Evolutionary conservation across 2,888 invertebrate species (phyloP), one percentile per base, ranked within the genome.

Genomic region (Meiosimyza decipiens): DNA sequence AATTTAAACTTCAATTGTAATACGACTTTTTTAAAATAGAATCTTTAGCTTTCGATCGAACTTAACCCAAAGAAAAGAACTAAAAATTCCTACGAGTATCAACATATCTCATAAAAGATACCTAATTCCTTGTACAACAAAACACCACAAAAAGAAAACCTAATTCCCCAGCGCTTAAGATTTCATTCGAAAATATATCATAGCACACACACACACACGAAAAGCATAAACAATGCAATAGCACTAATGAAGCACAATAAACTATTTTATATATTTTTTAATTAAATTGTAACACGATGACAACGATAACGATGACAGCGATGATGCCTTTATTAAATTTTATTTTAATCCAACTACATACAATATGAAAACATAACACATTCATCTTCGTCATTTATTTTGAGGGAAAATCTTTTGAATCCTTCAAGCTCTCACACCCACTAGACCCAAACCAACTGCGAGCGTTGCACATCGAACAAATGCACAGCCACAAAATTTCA

Each of bases 401-500:
- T 57, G 13, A 9, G 57, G 22, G 13, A 15, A 28, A 57, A 28
- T 15, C 28, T 28, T 22, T 6, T 28, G 6, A 28, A 11, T 15
- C 9, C 57, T 13, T 16, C 22, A 28, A 13, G 4, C n/a, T 13
- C 16, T 9, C 2, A 22, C 40, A 40, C 40, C 40, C 22, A 57
- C 57, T 28, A 28, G 6, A 55, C 13, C 22, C 22, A 28, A 11
- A 57, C 7, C 22, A 13, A 18, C 57, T 28, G 18, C 57, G 18
- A 40, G 9, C 9, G 9, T 40, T 40, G 22, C 28, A 15, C 51
- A n/a, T 15, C 51, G 15, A 40, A 40, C 9, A 40, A 51, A 50
- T 64, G 64, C 51, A 28, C 28, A 40, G 64, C 15, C 50, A 64
- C 64, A 28, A 18, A 64, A 64, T 64, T 64, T 64, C 51, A 64